Conservation (phyloP, 2,888 invertebrate genomes). For the Salticus scenicus region DNA sequence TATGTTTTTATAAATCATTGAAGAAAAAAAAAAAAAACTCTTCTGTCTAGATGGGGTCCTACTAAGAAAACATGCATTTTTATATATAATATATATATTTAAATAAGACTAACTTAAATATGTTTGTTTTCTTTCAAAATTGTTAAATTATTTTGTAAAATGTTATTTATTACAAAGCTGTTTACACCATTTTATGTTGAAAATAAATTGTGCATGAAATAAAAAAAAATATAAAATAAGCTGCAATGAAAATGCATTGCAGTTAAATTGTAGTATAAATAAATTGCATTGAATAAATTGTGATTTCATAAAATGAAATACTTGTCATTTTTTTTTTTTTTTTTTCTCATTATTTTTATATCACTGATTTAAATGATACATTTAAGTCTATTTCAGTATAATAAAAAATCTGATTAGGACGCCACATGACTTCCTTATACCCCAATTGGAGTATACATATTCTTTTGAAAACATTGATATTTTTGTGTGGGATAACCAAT, state of each 20-base stretch:
- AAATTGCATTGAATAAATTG: constrained; percentile 12
- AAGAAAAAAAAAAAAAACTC: no score
- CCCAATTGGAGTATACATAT: no score
- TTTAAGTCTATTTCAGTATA: no score
- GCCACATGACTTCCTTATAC: no score
- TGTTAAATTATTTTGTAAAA: constrained; percentile 2
- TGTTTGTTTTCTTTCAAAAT: not conserved
- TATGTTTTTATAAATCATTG: not conserved
- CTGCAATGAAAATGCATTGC: not conserved
- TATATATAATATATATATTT: no score
- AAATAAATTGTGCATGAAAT: constrained; percentile 14
- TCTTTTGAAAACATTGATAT: no score
- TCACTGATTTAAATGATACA: no score
- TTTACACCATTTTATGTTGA: constrained; percentile 4
- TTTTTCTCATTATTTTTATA: not conserved
- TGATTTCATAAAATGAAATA: constrained; percentile 16
- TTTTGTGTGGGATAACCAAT: no score
- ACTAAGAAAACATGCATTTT: not conserved
- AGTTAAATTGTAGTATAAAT: constrained; percentile 14
- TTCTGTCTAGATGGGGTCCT: not conserved
- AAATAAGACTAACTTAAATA: not conserved
- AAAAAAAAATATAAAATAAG: not conserved
- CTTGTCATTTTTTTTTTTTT: not conserved
- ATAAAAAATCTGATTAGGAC: no score
- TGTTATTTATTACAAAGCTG: constrained; percentile 5